A percentile compares a stretch with the other conserved stretches of the same genome.
phyloP scores from a whole-genome alignment of 2,888 invertebrate genomes.

The Sarcophaga variegata region DNA sequence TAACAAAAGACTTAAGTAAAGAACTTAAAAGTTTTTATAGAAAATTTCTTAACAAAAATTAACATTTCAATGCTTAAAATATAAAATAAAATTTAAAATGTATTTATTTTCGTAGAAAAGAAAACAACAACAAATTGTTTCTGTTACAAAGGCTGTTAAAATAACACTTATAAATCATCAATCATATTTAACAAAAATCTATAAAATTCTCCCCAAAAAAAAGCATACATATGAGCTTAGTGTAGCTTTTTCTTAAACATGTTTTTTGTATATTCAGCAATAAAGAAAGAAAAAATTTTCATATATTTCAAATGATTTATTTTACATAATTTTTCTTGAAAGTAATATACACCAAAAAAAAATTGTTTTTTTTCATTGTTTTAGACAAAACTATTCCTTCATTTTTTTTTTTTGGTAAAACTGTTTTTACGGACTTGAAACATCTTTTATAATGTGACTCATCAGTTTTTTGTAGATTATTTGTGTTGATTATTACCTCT shows the following conservation, averaged over 20 bases:
- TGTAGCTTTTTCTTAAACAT: slow-evolving; percentile 3
- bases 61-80: slow-evolving; percentile 29
- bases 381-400: neutral
- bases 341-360: neutral
- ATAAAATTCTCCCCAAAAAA: neutral
- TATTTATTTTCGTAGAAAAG: neutral
- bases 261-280: neutral
- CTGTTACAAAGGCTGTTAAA: neutral
- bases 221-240: too few species aligned
- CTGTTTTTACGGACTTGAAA: neutral
- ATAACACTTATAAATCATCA: slow-evolving; percentile 46
- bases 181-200: slow-evolving; percentile 55
- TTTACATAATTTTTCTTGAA: slow-evolving; percentile 12
- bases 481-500: slow-evolving; percentile 2
- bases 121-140: slow-evolving; percentile 12
- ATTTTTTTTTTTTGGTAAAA: neutral
- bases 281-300: neutral
- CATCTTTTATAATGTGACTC: slow-evolving; percentile 7
- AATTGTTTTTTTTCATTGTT: neutral
- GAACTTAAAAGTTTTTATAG: slow-evolving; percentile 5
- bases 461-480: slow-evolving; percentile 5
- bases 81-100: neutral
- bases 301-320: slow-evolving; percentile 13
- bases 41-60: slow-evolving; percentile 25
- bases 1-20: slow-evolving; percentile 52